Evolutionary conservation across 2,113 vertebrate species (phyloP).

Genomic region (Tenebrosternarchus preto): DNA sequence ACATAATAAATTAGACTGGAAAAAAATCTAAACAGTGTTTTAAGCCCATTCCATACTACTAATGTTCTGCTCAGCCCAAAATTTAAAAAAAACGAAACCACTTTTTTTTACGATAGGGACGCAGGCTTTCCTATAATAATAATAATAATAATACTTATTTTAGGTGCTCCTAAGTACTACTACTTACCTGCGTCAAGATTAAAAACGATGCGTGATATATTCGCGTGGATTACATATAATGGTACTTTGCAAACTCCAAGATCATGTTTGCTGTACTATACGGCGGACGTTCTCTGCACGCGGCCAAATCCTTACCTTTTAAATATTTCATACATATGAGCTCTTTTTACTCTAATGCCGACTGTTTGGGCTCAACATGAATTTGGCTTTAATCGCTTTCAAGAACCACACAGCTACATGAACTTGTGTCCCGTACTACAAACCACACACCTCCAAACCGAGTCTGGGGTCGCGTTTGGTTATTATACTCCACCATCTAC

Average conservation of each 20-base stretch:
- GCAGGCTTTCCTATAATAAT: neutral
- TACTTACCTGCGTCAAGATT: neutral
- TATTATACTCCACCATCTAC: conserved; percentile 3
- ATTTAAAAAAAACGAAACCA: neutral
- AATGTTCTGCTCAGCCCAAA: neutral
- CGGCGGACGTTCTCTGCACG: neutral
- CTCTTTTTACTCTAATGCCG: neutral
- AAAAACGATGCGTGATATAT: neutral
- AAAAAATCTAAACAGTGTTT: neutral
- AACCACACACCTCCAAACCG: conserved; percentile 10
- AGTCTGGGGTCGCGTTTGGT: neutral
- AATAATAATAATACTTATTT: neutral
- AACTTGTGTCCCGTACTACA: conserved; percentile 17
- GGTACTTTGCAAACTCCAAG: conserved; percentile 3
- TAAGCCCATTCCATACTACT: neutral
- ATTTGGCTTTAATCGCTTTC: neutral
- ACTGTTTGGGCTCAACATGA: neutral
- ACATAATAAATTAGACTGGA: too few species aligned
- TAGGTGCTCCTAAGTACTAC: too few species aligned
- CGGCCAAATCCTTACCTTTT: neutral
- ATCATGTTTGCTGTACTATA: neutral
- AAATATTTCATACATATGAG: neutral
- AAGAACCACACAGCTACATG: neutral
- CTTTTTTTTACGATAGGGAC: neutral
- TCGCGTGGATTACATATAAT: neutral